phyloP scores from a whole-genome alignment of 2,113 vertebrate genomes.

The Cisticola juncidis region DNA sequence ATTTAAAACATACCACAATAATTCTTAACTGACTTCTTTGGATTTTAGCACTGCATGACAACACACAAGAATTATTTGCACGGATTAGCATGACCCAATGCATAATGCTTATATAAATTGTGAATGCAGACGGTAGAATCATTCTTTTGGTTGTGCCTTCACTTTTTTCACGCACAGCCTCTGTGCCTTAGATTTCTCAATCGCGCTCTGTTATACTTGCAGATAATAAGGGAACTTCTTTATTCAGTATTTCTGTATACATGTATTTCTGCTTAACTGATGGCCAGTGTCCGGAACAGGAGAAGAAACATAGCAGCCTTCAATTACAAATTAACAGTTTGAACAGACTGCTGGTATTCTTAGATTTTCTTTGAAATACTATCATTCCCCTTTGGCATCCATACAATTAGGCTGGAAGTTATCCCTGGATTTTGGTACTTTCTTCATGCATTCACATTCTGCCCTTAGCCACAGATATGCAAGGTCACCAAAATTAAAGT shows the following conservation, averaged over 20 bases:
- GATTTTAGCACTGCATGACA: background rate
- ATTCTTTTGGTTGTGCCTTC: background rate
- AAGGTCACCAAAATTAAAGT: background rate
- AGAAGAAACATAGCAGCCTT: background rate
- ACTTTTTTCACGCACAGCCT: background rate
- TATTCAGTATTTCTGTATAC: background rate
- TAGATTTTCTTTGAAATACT: background rate
- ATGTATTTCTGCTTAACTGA: background rate
- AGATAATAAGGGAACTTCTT: background rate
- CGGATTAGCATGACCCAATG: background rate
- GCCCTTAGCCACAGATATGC: background rate
- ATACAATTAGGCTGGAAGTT: background rate
- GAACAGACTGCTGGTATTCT: background rate
- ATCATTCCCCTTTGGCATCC: background rate
- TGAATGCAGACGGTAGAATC: background rate
- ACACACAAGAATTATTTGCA: background rate
- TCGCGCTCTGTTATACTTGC: background rate
- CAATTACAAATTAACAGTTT: background rate
- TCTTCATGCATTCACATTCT: background rate
- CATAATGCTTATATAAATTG: background rate
- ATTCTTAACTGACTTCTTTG: background rate
- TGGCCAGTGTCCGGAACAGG: background rate
- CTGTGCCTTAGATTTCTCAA: background rate
- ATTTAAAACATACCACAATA: background rate
- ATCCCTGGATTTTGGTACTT: background rate